Evolutionary conservation across 1,140 invertebrate species (phyloP), one percentile per base, ranked within the genome.

Genomic region (Tyrophagus putrescentiae): DNA sequence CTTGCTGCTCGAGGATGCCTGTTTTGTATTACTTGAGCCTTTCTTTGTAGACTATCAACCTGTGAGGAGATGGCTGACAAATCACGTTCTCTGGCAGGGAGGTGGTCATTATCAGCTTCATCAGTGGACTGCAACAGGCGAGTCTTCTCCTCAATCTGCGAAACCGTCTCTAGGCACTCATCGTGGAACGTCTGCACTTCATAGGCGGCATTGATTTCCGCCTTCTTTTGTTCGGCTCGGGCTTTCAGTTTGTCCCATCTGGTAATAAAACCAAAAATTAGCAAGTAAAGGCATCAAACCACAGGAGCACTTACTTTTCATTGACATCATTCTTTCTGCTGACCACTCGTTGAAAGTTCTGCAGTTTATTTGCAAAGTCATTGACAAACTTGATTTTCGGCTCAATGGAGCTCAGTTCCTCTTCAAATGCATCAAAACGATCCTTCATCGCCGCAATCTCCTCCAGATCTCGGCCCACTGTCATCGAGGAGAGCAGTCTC

Each of bases 371-470:
- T 16, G 95, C 92, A 62, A 98, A 71, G 72, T 98, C 91, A 74
- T 98, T 98, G 7, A 98, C 95, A 11, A 95, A 89, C 23, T 87
- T 91, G 21, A 99, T 90, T 59, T 93, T 82, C 0, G 87, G 91
- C 3, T 91, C 92, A 74, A 95, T 97, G 4, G 92, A 81, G 71
- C 97, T 95, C 92, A 98, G 97, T 75, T 99, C 96, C 70, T 95
- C 93, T 72, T 98, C 94, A 72, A 99, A 98, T 39, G 94, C 93
- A 74, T 97, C 92, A 75, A 98, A 99, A 69, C 95, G 82, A 71
- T 99, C 95, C 70, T 96, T 96, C 88, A 99, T 94, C 60, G 99
- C 97, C 73, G 98, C 96, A 50, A 98, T 90, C 73, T 98, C 96
- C 73, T 98, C 96, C 72, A 98, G 94, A 66, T 99, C 95, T 73